Evolutionary conservation across 2,113 vertebrate species (phyloP).

Genomic region (Arvicanthis niloticus): DNA sequence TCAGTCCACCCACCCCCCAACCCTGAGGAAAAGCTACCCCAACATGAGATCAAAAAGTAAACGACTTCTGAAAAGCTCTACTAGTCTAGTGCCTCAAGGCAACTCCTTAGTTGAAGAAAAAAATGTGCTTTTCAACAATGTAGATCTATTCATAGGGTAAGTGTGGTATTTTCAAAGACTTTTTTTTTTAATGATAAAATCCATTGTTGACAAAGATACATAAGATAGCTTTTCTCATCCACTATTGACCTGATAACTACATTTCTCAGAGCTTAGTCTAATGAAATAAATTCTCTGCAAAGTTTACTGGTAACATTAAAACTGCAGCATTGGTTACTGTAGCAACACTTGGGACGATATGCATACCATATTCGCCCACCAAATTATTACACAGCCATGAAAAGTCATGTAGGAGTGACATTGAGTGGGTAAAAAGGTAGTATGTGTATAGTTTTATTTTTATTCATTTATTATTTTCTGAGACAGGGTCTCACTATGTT

Average conservation of each 20-base stretch:
- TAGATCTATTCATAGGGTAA: slow-evolving; percentile 31
- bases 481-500: not conserved
- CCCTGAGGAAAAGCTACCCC: not conserved
- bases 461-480: not conserved
- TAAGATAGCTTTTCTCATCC: not conserved
- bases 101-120: slow-evolving; percentile 2
- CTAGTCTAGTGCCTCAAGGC: not conserved
- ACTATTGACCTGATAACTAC: not conserved
- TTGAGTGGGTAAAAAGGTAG: slow-evolving; percentile 11
- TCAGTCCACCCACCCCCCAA: no score
- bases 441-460: not conserved
- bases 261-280: slow-evolving; percentile 41
- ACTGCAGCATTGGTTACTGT: not conserved
- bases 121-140: slow-evolving; percentile 48
- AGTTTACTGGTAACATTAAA: not conserved
- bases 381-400: slow-evolving; percentile 4
- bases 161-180: not conserved
- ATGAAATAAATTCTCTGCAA: slow-evolving; percentile 39
- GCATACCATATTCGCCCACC: not conserved
- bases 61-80: slow-evolving; percentile 25
- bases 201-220: not conserved
- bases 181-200: slow-evolving; percentile 49
- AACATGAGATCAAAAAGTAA: slow-evolving; percentile 14
- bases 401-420: not conserved
- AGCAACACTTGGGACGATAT: not conserved